Conservation (phyloP, 1,140 invertebrate species). For the Potamilus streckersoni region DNA sequence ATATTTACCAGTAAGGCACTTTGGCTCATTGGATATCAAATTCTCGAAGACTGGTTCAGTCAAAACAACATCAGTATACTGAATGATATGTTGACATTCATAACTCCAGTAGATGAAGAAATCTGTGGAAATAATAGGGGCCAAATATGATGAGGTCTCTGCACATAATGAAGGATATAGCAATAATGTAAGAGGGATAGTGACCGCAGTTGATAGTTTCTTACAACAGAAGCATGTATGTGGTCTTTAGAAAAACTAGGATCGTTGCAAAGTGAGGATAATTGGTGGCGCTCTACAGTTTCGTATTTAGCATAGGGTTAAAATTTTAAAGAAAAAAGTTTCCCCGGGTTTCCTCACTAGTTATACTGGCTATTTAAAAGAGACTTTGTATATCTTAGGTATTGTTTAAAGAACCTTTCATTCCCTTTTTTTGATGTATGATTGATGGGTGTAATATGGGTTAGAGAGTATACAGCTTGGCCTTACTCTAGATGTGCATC, state of each 20-base stretch:
- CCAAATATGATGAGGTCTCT: not conserved
- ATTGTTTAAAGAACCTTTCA: too few relatives aligned
- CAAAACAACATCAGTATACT: not conserved
- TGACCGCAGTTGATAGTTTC: not conserved
- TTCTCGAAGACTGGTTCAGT: not conserved
- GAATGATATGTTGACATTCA: not conserved
- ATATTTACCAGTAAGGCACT: not conserved
- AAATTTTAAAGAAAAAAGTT: too few relatives aligned
- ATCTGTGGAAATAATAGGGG: not conserved
- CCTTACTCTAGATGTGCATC: too few relatives aligned
- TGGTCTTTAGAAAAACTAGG: not conserved
- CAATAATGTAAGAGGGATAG: not conserved
- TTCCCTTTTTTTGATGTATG: too few relatives aligned
- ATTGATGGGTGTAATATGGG: too few relatives aligned
- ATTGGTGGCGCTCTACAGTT: too few relatives aligned
- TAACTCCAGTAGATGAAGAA: not conserved
- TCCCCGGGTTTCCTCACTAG: too few relatives aligned
- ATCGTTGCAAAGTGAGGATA: not conserved
- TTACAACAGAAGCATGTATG: not conserved
- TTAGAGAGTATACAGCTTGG: too few relatives aligned
- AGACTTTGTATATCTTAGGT: too few relatives aligned
- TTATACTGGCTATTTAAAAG: too few relatives aligned
- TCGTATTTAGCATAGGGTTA: too few relatives aligned
- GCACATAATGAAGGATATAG: not conserved
- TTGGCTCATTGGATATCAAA: constrained; percentile 1